A percentile compares a stretch with the other conserved stretches of the same genome.
Conservation (phyloP, 2,888 invertebrate genomes). For the Scaptomyza flava region DNA sequence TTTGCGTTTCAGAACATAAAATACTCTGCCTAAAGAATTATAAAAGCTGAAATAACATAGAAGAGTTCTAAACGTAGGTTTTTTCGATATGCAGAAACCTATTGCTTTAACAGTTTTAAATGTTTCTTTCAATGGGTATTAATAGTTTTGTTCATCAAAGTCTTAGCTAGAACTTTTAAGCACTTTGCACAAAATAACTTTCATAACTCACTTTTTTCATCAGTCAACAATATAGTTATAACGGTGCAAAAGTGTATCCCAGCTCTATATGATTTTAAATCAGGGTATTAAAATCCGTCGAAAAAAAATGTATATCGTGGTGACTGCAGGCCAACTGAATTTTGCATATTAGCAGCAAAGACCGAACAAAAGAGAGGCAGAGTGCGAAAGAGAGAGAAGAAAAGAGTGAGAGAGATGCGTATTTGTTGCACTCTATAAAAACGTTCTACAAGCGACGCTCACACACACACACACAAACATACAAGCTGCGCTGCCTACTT, state of each 20-base stretch:
- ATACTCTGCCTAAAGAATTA: neutral
- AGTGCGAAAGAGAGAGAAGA: neutral
- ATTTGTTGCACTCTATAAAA: constrained; percentile 66
- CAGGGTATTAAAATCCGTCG: constrained; percentile 1
- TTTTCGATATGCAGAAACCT: too few species aligned
- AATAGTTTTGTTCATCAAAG: too few species aligned
- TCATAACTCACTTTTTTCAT: too few species aligned
- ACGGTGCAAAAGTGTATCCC: too few species aligned
- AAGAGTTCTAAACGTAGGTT: neutral
- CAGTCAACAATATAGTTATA: too few species aligned
- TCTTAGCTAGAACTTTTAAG: too few species aligned
- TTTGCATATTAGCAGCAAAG: constrained; percentile 69
- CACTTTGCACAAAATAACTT: too few species aligned
- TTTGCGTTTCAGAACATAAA: neutral
- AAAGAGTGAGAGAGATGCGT: constrained; percentile 14
- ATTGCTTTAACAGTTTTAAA: too few species aligned
- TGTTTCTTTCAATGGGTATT: too few species aligned
- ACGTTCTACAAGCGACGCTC: constrained; percentile 50
- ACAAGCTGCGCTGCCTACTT: constrained; percentile 42
- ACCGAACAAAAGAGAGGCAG: neutral
- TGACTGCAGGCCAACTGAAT: constrained; percentile 56
- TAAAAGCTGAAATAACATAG: neutral
- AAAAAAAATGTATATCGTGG: constrained; percentile 40
- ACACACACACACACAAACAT: constrained; percentile 17
- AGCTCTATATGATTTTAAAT: neutral